Evolutionary conservation across 2,113 vertebrate species (phyloP), one percentile per base, ranked within the genome.

Genomic region (Xiphophorus maculatus): DNA sequence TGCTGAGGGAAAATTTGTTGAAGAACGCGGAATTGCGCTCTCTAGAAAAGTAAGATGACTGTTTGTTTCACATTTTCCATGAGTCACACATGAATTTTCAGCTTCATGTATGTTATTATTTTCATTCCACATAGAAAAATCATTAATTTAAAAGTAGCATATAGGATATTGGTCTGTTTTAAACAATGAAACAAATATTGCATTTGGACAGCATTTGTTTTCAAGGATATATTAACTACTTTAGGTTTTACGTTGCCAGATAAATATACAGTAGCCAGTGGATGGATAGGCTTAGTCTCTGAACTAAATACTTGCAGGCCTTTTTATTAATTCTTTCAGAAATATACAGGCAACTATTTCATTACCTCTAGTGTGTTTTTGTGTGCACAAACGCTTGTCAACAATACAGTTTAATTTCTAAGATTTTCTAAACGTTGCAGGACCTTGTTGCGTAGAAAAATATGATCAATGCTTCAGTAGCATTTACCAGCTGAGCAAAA

Each of bases 1-100:
- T 28, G 92, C 94, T 0, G 97, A 97, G 89, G 93, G 96, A 37
- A 96, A 95, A 81, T 97, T 96, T 88, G 95, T 95, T 0, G 97
- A 98, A 4, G 96, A 97, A 44, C 96, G 95, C 1, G 97, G 96
- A 90, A 96, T 94, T 84, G 91, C 94, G 2, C 85, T 97, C 70
- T 94, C 94, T 40, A 97, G 96, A 92, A 98, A 96, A 95, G 97
- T 98, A 80, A 87, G 93, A 64, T 22, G 19, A 0, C 27, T 9
- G 2, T 54, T n/a, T 67, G 76, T 78, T 88, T 82, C 22, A 17
- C 25, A 40, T 90, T 89, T 83, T 35, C 32, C 74, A 72, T 84
- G 69, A 89, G 48, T 78, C 60, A 66, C 64, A 63, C 72, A 63
- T 58, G 17, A 61, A 64, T 25, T n/a, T 25, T 58, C 19, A 11